These are phyloP conservation scores for Epizoanthus rinbou DNA, from an alignment of 92 coral and sea anemone species.

Conservation along the genomic window DNA sequence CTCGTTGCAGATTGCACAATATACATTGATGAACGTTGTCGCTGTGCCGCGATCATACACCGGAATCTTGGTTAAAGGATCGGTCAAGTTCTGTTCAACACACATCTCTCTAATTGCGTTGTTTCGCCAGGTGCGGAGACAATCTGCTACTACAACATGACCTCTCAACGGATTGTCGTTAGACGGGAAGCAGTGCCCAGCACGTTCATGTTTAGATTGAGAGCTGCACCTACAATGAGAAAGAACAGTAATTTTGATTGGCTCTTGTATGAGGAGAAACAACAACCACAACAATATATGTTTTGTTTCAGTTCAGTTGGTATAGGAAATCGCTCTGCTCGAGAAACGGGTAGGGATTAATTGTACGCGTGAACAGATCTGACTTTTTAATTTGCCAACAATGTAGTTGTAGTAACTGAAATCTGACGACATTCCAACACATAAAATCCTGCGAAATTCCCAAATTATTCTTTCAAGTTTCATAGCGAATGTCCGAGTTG, in stretches of 20 bases:
- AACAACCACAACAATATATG: background rate
- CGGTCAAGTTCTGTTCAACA: background rate
- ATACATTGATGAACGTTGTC: background rate
- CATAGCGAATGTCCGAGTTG: no score
- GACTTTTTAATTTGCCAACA: no score
- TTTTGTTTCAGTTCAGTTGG: no score
- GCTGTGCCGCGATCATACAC: background rate
- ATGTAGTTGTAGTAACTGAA: no score
- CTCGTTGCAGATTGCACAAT: conserved; percentile 1
- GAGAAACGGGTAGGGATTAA: no score
- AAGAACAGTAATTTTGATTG: no score
- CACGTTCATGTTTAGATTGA: background rate
- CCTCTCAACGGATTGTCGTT: background rate
- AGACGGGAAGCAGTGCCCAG: background rate
- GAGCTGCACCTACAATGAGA: background rate
- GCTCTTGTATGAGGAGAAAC: no score
- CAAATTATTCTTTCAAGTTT: no score
- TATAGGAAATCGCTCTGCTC: no score
- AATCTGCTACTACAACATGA: background rate
- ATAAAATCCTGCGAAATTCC: no score
- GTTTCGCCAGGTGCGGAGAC: background rate
- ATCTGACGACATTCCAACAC: no score
- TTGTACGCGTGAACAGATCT: no score
- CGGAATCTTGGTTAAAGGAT: background rate
- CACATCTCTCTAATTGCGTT: background rate